Evolutionary conservation across 2,797 vertebrate species (phyloP).

Genomic region (Euthynnus affinis): DNA sequence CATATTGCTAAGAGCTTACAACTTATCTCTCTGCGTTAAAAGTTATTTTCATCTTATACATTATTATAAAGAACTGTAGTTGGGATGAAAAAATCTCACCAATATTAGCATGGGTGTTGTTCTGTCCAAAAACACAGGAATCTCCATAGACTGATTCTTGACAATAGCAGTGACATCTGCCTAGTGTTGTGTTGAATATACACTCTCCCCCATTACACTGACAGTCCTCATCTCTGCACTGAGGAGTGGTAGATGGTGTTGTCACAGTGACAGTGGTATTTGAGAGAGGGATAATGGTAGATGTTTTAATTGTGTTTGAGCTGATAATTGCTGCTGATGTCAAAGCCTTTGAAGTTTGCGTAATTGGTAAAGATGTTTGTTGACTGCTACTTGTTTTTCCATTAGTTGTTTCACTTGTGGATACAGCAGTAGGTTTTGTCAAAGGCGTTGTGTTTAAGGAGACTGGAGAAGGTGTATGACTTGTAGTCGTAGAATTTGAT

Average conservation of each 20-base stretch:
- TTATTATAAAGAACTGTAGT: not conserved
- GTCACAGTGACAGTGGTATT: not conserved
- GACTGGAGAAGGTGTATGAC: not conserved
- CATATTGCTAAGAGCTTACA: fast-evolving
- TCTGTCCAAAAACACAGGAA: constrained; percentile 41
- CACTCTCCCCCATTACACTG: constrained; percentile 55
- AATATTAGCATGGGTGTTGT: constrained; percentile 30
- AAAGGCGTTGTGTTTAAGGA: not conserved
- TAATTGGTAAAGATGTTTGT: no score
- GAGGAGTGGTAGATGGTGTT: constrained; percentile 26
- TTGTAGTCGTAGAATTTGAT: not conserved
- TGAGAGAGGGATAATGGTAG: not conserved
- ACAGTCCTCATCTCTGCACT: constrained; percentile 57
- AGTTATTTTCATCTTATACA: not conserved
- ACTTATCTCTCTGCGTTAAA: not conserved
- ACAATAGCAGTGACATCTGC: constrained; percentile 66
- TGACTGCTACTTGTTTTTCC: not conserved
- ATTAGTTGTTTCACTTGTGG: not conserved
- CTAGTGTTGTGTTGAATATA: constrained; percentile 39
- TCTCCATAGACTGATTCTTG: constrained; percentile 49
- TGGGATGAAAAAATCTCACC: constrained; percentile 57
- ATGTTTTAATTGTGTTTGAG: constrained; percentile 1
- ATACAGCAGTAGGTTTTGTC: not conserved
- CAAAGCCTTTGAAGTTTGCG: not conserved
- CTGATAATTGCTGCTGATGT: not conserved